Conservation (phyloP, 2,888 invertebrate species). For the Trileptium ribeirensis region DNA sequence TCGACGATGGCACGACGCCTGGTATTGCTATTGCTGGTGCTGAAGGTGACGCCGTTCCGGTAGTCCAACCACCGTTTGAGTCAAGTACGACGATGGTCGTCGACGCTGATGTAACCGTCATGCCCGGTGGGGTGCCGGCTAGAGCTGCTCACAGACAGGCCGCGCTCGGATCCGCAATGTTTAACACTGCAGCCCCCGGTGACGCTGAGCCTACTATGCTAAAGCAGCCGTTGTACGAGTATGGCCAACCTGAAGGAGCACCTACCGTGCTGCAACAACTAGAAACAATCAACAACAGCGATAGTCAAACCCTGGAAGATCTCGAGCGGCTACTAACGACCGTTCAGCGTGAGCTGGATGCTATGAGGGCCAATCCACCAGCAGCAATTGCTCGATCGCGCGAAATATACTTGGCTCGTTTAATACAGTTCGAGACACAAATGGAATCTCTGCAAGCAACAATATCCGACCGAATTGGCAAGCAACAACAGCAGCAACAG, state of each 20-base stretch:
- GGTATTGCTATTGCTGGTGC: neutral
- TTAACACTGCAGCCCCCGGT: neutral
- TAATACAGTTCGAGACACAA: constrained; percentile 31
- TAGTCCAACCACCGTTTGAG: no score
- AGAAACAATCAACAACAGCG: neutral
- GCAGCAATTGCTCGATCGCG: constrained; percentile 4
- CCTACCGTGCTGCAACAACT: neutral
- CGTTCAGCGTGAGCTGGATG: constrained; percentile 34
- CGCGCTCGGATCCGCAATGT: no score
- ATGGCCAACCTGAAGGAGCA: neutral
- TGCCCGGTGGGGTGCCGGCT: neutral
- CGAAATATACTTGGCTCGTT: constrained; percentile 28
- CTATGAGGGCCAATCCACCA: constrained; percentile 34
- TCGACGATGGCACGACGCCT: neutral
- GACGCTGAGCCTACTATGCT: neutral
- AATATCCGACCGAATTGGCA: neutral
- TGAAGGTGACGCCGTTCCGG: no score
- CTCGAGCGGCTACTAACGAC: constrained; percentile 32
- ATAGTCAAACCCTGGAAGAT: constrained; percentile 31
- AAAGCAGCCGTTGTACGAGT: neutral
- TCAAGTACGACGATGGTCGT: neutral
- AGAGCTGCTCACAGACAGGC: neutral
- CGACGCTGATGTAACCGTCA: neutral
- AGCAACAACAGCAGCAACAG: neutral
- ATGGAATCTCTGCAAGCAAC: constrained; percentile 36